Base-by-base conservation (phyloP, 2,888 invertebrate genomes). In the Creontiades dilutus region DNA sequence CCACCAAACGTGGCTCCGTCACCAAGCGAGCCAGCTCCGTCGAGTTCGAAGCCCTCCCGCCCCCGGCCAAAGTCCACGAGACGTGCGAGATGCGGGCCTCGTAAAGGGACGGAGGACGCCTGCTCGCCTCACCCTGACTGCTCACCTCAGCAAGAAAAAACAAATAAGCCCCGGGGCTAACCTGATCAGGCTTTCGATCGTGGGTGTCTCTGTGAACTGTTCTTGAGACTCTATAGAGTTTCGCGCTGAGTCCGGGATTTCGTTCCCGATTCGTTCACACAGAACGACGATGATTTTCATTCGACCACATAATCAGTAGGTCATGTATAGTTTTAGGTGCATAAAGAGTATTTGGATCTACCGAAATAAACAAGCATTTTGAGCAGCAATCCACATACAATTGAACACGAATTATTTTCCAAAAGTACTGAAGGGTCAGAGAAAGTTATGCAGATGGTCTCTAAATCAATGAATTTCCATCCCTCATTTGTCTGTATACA, bases 41-140 rank as follows among this genome's bases (percentile, higher is more conserved):
- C 23, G 88, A 88, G 80, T 88, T 88, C 80, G 88, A 88, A 19
- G 19, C 88, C 55, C 55, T 88, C n/a, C 75, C 86, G 46, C 61
- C 80, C 2, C 88, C 88, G 80, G 88, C 88, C 88, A 88, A 88
- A 78, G 80, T 88, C 52, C 88, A 88, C 52, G 88, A 88, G 78
- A 88, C 80, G n/a, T 55, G 28, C 28, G 88, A 88, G 23, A 78
- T 61, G 28, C 27, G 61, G 27, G 61, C 85, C 14, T 85, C 85
- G 27, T 85, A 85, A 85, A 46, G 19, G 81, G n/a, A 37, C 37
- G 5, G 4, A 5, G 16, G 19, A n/a, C 19, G 68, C n/a, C n/a
- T n/a, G n/a, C n/a, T n/a, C n/a, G n/a, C n/a, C n/a, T n/a, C 3
- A 12, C n/a, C 5, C 2, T 19, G 23, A 75, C 75, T 75, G 78